Base-by-base conservation (phyloP, 2,797 vertebrate species). In the Melanogrammus aeglefinus region DNA sequence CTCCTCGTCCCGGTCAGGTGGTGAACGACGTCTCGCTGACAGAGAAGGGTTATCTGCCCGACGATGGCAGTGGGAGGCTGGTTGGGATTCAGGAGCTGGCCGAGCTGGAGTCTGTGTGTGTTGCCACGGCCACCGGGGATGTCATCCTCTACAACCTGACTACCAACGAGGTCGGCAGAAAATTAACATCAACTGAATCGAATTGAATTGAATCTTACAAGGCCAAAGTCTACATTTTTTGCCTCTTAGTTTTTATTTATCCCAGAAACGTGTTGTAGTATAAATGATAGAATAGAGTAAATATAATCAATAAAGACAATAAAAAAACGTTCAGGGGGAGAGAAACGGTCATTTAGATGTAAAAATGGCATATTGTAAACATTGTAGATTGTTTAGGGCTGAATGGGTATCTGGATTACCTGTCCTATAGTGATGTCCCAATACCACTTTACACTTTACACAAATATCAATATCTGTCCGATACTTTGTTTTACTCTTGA, bases 1-100 rank as follows among this genome's bases (percentile, higher is more conserved):
- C n/a, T 63, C 57, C 63, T 69, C 9, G 63, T 69, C 24, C 63
- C 24, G 63, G 63, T 24, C 84, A 99, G 98, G 94, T 96, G 72
- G 84, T 92, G 74, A 93, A 84, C 63, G 95, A 97, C 84, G 89
- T 96, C 72, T 94, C 94, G 0, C 77, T 99, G 84, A 93, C 94
- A 4, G 87, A 84, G 0, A 95, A 94, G 6, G 90, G 92, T 66
- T 97, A 95, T 90, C 92, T 99, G 51, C 94, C 96, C 0, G 93
- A 96, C 70, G 96, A 98, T 63, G 96, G 96, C 79, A 94, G 94
- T 9, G 96, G 96, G 0, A 29, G 41, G 71, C 91, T 98, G 0
- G 91, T 99, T 3, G 96, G 95, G 7, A 87, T 99, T 0, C 95
- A 99, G 92, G 95, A 97, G 82, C 85, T 99, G 77, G 93, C 96